Evolutionary conservation across 2,797 vertebrate species (phyloP), one percentile per base, ranked within the genome.

Genomic region (Phyllotis vaccarum): DNA sequence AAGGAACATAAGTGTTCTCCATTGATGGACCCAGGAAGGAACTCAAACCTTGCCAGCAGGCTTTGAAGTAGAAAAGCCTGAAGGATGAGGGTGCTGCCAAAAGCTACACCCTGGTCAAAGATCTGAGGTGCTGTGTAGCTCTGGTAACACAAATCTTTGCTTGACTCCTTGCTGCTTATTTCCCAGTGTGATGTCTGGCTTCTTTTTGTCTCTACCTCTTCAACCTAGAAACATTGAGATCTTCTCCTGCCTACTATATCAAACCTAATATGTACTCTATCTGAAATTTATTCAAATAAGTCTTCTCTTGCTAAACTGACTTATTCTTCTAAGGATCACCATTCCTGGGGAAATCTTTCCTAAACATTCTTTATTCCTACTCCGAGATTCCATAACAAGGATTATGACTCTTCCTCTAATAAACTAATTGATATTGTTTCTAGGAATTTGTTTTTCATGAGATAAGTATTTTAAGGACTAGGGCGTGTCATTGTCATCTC

Each of bases 181-280:
- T 37, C 27, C 5, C 19, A 56, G 52, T 17, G 37, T 87, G 19
- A 40, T 88, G 31, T 56, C 49, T 83, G 86, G 6, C 3, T 94
- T 80, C 43, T 93, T 27, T 43, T 46, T 60, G 49, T 6, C 13
- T 14, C 3, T 81, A 81, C 29, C 17, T 85, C 70, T 40, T 64
- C 95, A 54, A 68, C 34, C 1, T 86, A n/a, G 16, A 94, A 66
- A 78, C n/a, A 79, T 60, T 93, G 90, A 88, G 78, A 89, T 75
- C 7, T 40, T 80, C 24, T 54, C 93, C 19, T 90, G 66, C 3
- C 22, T 76, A 85, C 43, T 11, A 7, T 83, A 90, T 60, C 43
- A 54, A 87, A 74, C 14, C 19, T 19, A 75, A 19, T 52, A 68
- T 86, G 31, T 43, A 78, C 34, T 66, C 34, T 83, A 60, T 96